These are phyloP conservation scores for Cryptus viduatorius DNA, from an alignment of 2,888 invertebrate species.

Conservation along the genomic window DNA sequence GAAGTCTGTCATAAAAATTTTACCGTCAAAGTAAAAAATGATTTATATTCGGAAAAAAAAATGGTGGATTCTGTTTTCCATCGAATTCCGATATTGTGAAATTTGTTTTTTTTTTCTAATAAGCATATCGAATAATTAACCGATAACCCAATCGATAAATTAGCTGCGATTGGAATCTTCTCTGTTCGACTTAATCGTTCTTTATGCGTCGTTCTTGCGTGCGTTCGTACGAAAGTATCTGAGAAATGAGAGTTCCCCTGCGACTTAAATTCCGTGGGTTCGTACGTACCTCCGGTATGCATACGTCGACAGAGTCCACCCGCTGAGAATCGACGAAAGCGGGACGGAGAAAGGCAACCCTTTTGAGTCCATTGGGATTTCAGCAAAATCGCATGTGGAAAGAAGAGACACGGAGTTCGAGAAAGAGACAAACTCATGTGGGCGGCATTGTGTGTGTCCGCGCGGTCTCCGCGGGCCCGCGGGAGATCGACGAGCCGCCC, in stretches of 20 bases:
- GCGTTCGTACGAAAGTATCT: constrained; percentile 23
- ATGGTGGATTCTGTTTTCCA: background rate
- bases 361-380: constrained; percentile 8
- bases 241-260: constrained; percentile 20
- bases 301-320: constrained; percentile 66
- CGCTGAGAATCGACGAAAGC: constrained; percentile 73
- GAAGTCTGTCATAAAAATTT: background rate
- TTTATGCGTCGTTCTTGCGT: background rate
- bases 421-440: constrained; percentile 65
- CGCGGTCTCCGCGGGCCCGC: constrained; percentile 69
- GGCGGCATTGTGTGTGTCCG: constrained; percentile 76
- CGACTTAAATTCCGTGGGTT: constrained; percentile 58
- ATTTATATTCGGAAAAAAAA: background rate
- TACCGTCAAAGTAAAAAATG: background rate
- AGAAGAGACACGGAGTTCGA: constrained; percentile 41
- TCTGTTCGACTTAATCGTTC: constrained; percentile 7
- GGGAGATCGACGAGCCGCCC: constrained; percentile 52
- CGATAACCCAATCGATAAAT: constrained; percentile 39
- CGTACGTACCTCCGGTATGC: constrained; percentile 23
- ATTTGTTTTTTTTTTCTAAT: constrained; percentile 7
- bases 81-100: background rate
- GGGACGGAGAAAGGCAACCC: constrained; percentile 27
- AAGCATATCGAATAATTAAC: constrained; percentile 31
- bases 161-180: constrained; percentile 61
- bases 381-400: constrained; percentile 20